Conservation (phyloP, 2,113 vertebrate species). For the Macheiramphus alcinus region DNA sequence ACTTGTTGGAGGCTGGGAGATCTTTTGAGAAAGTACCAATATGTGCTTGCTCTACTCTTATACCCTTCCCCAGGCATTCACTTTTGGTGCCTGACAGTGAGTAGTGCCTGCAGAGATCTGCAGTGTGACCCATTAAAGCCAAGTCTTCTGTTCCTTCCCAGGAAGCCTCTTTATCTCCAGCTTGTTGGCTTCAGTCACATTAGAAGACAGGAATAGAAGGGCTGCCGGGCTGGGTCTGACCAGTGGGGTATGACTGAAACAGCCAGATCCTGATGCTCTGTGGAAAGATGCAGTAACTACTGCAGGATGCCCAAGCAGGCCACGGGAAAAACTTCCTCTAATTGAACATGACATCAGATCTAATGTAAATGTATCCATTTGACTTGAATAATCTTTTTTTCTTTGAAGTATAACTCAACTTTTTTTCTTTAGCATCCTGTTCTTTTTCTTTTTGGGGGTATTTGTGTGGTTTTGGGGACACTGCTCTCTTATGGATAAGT, state of each 20-base stretch:
- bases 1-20: neutral
- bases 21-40: neutral
- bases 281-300: neutral
- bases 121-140: neutral
- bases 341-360: neutral
- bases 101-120: neutral
- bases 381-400: neutral
- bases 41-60: neutral
- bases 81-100: neutral
- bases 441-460: neutral
- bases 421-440: neutral
- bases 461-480: neutral
- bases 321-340: neutral
- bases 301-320: neutral
- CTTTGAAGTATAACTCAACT: neutral
- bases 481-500: neutral
- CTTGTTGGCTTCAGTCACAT: constrained; percentile 3
- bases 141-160: neutral
- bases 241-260: constrained; percentile 2
- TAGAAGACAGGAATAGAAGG: neutral
- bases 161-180: constrained; percentile 39
- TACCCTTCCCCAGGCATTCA: neutral
- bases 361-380: neutral
- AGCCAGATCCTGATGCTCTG: neutral
- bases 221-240: neutral